These are phyloP conservation scores for Scaptodrosophila lebanonensis DNA, from an alignment of 1,140 invertebrate genomes.

Conservation along the genomic window DNA sequence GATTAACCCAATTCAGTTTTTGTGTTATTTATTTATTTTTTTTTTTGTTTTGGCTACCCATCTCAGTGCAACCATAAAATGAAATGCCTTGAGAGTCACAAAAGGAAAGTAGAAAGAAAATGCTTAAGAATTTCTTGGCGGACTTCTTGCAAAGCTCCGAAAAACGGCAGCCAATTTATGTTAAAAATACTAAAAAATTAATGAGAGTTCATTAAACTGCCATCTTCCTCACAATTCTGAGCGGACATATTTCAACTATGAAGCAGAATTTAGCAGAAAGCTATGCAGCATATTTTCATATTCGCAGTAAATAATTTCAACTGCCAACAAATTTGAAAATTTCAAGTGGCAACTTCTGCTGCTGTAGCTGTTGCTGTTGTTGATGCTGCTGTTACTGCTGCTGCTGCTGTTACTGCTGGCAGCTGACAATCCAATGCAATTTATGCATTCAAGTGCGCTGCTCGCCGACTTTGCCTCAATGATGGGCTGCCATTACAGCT, in stretches of 20 bases:
- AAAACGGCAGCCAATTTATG: conserved; percentile 15
- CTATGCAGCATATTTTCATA: conserved; percentile 51
- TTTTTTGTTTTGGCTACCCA: conserved; percentile 42
- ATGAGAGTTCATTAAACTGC: conserved; percentile 55
- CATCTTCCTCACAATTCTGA: not conserved
- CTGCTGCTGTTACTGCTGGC: conserved; percentile 11
- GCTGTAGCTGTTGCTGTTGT: too few relatives aligned
- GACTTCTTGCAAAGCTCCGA: conserved; percentile 19
- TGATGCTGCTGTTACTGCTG: not conserved
- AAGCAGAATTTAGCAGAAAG: conserved; percentile 10
- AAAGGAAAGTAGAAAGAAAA: conserved; percentile 33
- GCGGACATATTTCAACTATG: conserved; percentile 5
- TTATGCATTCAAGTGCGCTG: conserved; percentile 64
- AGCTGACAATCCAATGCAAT: conserved; percentile 51
- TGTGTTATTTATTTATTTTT: too few relatives aligned
- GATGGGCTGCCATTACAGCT: conserved; percentile 38
- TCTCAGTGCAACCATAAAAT: conserved; percentile 41
- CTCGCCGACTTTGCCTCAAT: conserved; percentile 22
- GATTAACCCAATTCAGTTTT: conserved; percentile 72
- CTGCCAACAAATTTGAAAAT: conserved; percentile 65
- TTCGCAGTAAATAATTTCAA: conserved; percentile 60
- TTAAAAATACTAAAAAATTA: conserved; percentile 3
- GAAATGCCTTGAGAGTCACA: conserved; percentile 28
- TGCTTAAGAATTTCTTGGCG: conserved; percentile 44
- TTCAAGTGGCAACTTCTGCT: conserved; percentile 66